These are phyloP conservation scores for Cinara cedri DNA, from an alignment of 2,888 invertebrate species.

Conservation along the genomic window DNA sequence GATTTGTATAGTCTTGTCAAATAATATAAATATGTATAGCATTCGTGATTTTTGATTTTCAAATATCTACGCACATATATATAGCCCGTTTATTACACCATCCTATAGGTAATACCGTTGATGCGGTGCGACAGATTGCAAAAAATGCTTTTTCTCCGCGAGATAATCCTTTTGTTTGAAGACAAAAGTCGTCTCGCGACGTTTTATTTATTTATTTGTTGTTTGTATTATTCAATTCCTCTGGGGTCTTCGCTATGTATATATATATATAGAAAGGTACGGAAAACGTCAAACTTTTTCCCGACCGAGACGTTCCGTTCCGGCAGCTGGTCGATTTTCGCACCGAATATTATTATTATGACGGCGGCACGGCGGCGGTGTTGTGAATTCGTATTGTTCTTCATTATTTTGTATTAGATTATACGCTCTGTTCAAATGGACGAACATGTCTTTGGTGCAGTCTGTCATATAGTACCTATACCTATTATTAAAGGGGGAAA, in stretches of 20 bases:
- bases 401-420: too few species aligned
- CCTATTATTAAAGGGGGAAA: background rate
- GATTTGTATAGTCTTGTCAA: background rate
- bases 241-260: too few species aligned
- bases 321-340: too few species aligned
- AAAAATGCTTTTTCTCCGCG: background rate
- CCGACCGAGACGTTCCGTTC: too few species aligned
- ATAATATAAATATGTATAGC: background rate
- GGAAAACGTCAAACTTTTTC: too few species aligned
- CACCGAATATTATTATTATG: too few species aligned
- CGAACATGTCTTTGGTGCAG: background rate
- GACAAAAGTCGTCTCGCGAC: background rate
- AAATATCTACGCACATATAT: background rate
- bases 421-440: too few species aligned
- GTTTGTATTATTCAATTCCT: background rate
- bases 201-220: background rate
- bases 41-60: background rate
- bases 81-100: background rate
- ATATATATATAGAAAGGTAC: too few species aligned
- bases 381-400: too few species aligned
- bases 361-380: too few species aligned
- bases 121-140: background rate
- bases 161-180: background rate
- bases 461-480: background rate
- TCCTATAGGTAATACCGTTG: background rate